A percentile compares a stretch with the other conserved stretches of the same genome.
Evolutionary conservation across 1,140 invertebrate genomes (phyloP).

Genomic region (Drusus annulatus): DNA sequence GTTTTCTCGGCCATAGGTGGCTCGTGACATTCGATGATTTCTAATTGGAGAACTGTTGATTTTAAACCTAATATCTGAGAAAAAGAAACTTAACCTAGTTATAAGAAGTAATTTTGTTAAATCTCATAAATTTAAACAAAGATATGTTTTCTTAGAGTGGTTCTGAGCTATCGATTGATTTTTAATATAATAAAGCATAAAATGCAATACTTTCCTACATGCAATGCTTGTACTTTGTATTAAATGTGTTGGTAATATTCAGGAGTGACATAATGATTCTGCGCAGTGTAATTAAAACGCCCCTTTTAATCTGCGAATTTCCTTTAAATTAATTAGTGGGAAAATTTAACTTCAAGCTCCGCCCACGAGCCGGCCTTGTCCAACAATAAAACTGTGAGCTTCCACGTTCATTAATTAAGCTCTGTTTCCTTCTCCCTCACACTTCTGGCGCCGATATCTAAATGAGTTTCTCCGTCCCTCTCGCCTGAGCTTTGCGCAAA

Average conservation of each 20-base stretch:
- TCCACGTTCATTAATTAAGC: conserved; percentile 74
- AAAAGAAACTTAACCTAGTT: too few species aligned
- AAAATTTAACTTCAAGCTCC: background rate
- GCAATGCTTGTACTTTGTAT: too few species aligned
- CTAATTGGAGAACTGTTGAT: conserved; percentile 57
- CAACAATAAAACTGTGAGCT: conserved; percentile 72
- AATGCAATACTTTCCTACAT: too few species aligned
- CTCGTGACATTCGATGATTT: conserved; percentile 40
- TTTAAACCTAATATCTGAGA: too few species aligned
- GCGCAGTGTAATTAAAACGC: conserved; percentile 2
- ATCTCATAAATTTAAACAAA: too few species aligned
- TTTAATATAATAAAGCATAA: too few species aligned
- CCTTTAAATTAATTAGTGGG: conserved; percentile 19
- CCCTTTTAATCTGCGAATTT: background rate
- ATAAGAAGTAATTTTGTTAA: too few species aligned
- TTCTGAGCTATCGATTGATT: too few species aligned
- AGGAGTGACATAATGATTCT: conserved; percentile 15
- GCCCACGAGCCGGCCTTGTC: conserved; percentile 43
- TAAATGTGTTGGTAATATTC: too few species aligned
- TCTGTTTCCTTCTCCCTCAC: conserved; percentile 64
- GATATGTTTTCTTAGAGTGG: too few species aligned
- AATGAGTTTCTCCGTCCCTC: conserved; percentile 68
- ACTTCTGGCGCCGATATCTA: conserved; percentile 66
- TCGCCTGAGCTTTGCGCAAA: conserved; percentile 72
- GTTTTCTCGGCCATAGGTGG: conserved; percentile 42